Evolutionary conservation across 2,113 vertebrate species (phyloP).

Genomic region (Siniperca chuatsi): DNA sequence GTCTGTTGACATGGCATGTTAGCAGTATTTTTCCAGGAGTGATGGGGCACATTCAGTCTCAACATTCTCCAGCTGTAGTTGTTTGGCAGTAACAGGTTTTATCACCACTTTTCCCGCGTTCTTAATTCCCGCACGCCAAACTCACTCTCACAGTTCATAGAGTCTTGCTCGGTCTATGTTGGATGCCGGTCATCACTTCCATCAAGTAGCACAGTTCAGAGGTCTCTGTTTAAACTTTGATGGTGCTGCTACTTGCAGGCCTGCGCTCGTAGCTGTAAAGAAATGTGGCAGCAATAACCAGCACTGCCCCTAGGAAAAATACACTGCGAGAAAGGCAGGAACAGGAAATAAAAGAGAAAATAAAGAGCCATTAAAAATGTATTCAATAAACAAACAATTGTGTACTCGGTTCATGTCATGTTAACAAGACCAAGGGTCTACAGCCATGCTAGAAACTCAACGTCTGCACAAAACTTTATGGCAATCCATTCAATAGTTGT

Average conservation of each 20-base stretch:
- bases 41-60: not conserved
- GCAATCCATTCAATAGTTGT: not conserved
- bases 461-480: too few species aligned
- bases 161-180: not conserved
- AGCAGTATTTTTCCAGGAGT: not conserved
- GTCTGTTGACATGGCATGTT: not conserved
- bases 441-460: not conserved
- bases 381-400: not conserved
- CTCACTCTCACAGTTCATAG: not conserved
- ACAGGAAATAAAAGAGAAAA: conserved; percentile 14
- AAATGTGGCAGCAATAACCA: conserved; percentile 95
- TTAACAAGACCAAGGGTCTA: not conserved
- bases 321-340: conserved; percentile 78
- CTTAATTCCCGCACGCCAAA: not conserved
- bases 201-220: not conserved
- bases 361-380: not conserved
- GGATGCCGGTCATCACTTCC: not conserved
- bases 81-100: not conserved
- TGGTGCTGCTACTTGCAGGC: conserved; percentile 80
- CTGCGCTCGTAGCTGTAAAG: conserved; percentile 92
- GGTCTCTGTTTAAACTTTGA: conserved; percentile 52
- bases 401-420: not conserved
- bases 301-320: conserved; percentile 91
- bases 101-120: not conserved
- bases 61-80: not conserved